Conservation (phyloP, 2,797 vertebrate species). For the Distichodus sexfasciatus region DNA sequence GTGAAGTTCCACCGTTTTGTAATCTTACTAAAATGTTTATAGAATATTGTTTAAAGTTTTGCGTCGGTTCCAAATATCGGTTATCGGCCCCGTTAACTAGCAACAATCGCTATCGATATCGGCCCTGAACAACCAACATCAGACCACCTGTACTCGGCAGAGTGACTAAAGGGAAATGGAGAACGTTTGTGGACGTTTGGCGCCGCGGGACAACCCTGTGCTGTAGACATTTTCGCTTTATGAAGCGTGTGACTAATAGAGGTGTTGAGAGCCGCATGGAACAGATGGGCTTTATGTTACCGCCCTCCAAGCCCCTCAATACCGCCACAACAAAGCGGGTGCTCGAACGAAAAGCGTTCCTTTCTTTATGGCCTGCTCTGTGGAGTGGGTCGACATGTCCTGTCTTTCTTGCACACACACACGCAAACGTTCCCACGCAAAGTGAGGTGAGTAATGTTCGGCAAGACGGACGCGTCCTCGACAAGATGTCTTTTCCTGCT, state of each 20-base stretch:
- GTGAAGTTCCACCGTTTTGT: no score
- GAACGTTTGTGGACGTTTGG: no score
- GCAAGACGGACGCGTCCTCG: constrained; percentile 23
- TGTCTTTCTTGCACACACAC: not conserved
- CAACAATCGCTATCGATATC: no score
- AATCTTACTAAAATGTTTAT: no score
- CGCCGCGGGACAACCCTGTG: no score
- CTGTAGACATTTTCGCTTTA: no score
- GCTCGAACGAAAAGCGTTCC: constrained; percentile 3
- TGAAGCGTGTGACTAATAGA: not conserved
- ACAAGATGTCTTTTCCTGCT: constrained; percentile 32
- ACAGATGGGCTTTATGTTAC: not conserved
- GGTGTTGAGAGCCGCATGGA: not conserved
- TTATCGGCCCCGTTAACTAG: no score
- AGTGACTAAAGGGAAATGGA: no score
- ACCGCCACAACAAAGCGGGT: constrained; percentile 5
- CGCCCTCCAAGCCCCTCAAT: constrained; percentile 1
- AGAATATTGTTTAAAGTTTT: no score
- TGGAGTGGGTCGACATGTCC: not conserved
- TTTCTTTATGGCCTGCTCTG: not conserved
- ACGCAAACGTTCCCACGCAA: not conserved
- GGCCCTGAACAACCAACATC: no score
- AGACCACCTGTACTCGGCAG: no score
- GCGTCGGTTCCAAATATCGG: no score
- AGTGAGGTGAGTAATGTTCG: constrained; percentile 2